These are phyloP conservation scores for Naso thynnoides DNA, from an alignment of 2,797 vertebrate species.

Conservation along the genomic window DNA sequence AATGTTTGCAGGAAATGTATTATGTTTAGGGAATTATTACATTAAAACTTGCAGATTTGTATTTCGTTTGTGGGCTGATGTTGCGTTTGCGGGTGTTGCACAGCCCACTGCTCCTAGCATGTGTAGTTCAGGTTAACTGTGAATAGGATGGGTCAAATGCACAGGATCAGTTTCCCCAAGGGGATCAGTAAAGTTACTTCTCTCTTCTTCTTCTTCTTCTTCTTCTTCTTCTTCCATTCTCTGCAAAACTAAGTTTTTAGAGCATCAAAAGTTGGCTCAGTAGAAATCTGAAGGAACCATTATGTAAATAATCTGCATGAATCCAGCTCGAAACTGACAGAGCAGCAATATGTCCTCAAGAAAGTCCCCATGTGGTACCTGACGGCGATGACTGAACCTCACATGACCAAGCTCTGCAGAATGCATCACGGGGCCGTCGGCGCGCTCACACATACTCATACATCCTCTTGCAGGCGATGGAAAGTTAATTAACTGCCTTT, in stretches of 20 bases:
- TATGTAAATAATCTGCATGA: conserved; percentile 37
- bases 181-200: no score
- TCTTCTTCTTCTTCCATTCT: conserved; percentile 11
- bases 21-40: no score
- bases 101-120: no score
- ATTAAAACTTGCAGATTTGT: no score
- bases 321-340: conserved; percentile 20
- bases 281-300: conserved; percentile 22
- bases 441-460: conserved; percentile 39
- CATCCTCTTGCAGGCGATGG: conserved; percentile 56
- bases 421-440: conserved; percentile 48
- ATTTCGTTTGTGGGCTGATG: no score
- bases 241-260: conserved; percentile 22
- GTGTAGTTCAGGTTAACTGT: no score
- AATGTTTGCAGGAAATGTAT: no score
- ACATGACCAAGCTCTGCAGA: conserved; percentile 32
- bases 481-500: conserved; percentile 83
- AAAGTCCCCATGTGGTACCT: conserved; percentile 35
- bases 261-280: neutral
- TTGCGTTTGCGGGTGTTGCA: no score
- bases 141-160: no score
- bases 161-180: no score
- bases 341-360: conserved; percentile 25
- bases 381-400: conserved; percentile 3
- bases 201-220: no score